These are phyloP conservation scores for Rhipidura dahli DNA, from an alignment of 2,113 vertebrate species.

Conservation along the genomic window DNA sequence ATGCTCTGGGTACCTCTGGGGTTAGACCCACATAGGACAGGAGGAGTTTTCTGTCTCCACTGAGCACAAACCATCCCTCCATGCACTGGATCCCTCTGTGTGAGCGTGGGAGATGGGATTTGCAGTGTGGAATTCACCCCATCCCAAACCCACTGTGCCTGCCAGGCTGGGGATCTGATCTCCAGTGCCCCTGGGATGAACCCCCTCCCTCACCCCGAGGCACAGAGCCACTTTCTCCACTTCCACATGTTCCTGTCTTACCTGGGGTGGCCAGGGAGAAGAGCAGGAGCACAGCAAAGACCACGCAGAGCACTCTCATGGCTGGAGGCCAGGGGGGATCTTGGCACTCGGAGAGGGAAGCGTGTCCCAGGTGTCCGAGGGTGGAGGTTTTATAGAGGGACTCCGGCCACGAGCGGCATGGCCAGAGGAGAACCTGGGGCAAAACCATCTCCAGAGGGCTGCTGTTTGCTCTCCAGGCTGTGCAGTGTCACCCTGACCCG, in stretches of 20 bases:
- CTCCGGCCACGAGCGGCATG: fast-evolving
- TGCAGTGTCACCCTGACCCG: not conserved
- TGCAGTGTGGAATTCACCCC: not conserved
- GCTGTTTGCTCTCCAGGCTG: not conserved
- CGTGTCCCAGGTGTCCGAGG: not conserved
- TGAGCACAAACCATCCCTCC: not conserved
- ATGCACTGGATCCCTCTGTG: fast-evolving
- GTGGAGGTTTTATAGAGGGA: slow-evolving; percentile 22
- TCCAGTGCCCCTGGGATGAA: not conserved
- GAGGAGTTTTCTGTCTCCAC: fast-evolving
- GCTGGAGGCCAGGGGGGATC: not conserved
- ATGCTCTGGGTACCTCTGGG: not conserved
- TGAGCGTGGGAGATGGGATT: fast-evolving
- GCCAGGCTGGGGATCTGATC: not conserved
- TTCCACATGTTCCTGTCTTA: not conserved
- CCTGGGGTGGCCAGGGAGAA: slow-evolving; percentile 21
- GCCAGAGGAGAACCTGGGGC: not conserved
- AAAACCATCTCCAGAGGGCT: not conserved
- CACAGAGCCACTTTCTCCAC: not conserved
- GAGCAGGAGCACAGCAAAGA: slow-evolving; percentile 24
- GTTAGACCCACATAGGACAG: not conserved
- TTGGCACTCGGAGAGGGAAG: not conserved
- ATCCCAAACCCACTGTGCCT: fast-evolving
- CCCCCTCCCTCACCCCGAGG: not conserved
- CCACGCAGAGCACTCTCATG: slow-evolving; percentile 9